Conservation (phyloP, 2,113 vertebrate genomes). For the Xiphorhynchus elegans region DNA sequence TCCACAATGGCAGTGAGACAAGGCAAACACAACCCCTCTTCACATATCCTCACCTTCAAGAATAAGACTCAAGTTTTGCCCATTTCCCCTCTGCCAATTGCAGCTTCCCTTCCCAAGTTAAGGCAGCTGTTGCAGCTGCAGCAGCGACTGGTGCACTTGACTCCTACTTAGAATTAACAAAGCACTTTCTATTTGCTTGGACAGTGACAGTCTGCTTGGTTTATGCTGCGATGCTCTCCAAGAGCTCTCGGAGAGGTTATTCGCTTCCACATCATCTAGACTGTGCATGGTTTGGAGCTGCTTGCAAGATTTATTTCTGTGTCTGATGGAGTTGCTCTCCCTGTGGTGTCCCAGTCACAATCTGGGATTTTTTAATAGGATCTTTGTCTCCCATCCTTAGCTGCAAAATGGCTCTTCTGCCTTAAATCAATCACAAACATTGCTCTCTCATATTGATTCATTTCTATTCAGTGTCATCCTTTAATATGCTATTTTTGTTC, state of each 20-base stretch:
- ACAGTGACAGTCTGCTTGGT: neutral
- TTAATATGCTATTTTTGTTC: neutral
- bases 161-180: conserved; percentile 11
- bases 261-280: neutral
- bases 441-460: neutral
- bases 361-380: neutral
- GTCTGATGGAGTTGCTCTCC: neutral
- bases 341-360: neutral
- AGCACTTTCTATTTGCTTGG: neutral
- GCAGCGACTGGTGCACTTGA: neutral
- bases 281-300: neutral
- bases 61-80: neutral
- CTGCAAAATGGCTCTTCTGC: neutral
- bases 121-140: neutral
- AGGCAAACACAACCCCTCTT: neutral
- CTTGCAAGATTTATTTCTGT: neutral
- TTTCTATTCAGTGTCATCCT: neutral
- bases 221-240: neutral
- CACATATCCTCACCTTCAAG: neutral
- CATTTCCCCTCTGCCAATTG: neutral
- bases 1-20: rapidly evolving
- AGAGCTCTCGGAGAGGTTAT: neutral
- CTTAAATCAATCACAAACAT: neutral
- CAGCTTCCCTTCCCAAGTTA: neutral
- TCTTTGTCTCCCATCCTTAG: neutral